Base-by-base conservation (phyloP, 2,797 vertebrate genomes). In the Borostomias antarcticus region DNA sequence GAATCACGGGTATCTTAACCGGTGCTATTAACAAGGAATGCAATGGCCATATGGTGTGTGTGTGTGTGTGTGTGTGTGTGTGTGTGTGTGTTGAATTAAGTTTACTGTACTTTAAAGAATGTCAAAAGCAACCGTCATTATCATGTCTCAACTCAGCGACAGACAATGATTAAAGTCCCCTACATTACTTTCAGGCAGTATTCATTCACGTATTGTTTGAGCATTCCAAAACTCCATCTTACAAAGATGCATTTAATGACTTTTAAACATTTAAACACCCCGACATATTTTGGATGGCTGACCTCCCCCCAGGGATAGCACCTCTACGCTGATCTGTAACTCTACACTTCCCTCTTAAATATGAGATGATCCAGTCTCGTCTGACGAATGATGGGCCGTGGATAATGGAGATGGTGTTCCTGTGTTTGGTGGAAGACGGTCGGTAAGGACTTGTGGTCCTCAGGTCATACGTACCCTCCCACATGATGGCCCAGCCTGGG, bases 281-380 rank as follows among this genome's bases (percentile, higher is more conserved):
- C 10, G 47, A 53, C 30, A 43, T 60, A 43, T 58, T 58, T 61
- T 43, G 40, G 37, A 72, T 74, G 35, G n/a, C 57, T 62, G 59
- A 66, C 32, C 45, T 62, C 10, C 57, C 67, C 47, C 6, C 25
- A 19, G 43, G 23, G 72, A 73, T 75, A 70, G 13, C 30, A 68
- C 26, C 60, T 66, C 11, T 66, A 56, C 58, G 6, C 45, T 52
- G 5, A 21, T 62, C 45, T 67, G 65, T 58, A 70, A 81, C 47
- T 73, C 30, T 70, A 72, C n/a, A n/a, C n/a, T n/a, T n/a, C 13
- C 67, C 68, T 21, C 48, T 70, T 59, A 70, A 72, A 74, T 77
- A 69, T 74, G 4, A 35, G 43, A 26, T 66, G 37, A 65, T 70
- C 40, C 28, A 68, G 50, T 75, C 56, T 53, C 3, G 29, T 58